Conservation (phyloP, 2,113 vertebrate species). For the Pterophyllum scalare region DNA sequence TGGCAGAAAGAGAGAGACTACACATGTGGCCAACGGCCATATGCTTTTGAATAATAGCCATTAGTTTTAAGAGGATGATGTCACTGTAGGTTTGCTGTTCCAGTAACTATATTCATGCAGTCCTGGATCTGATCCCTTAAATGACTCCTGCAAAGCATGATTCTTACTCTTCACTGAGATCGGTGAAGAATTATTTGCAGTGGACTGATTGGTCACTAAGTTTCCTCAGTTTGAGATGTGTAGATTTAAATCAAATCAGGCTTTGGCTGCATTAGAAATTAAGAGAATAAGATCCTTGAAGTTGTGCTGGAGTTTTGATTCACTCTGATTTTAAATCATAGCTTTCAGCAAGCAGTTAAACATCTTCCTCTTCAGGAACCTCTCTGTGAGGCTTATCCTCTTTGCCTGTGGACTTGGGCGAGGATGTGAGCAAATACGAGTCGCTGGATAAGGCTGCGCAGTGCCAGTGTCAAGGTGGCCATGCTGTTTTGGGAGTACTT, state of each 20-base stretch:
- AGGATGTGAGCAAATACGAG: slow-evolving; percentile 10
- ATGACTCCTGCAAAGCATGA: slow-evolving; percentile 49
- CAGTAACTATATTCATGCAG: slow-evolving; percentile 74
- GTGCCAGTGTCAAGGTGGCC: slow-evolving; percentile 47
- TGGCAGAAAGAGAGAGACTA: slow-evolving; percentile 17
- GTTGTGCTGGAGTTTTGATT: slow-evolving; percentile 29
- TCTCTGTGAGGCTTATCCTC: slow-evolving; percentile 25
- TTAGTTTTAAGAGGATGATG: slow-evolving; percentile 78
- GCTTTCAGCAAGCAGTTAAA: slow-evolving; percentile 53
- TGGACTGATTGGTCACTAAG: not conserved
- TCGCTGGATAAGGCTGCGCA: slow-evolving; percentile 1
- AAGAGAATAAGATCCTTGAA: not conserved
- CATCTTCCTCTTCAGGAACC: slow-evolving; percentile 37
- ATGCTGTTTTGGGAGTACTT: slow-evolving; percentile 50
- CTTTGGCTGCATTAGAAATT: slow-evolving; percentile 4
- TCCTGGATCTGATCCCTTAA: slow-evolving; percentile 62
- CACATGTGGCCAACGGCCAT: slow-evolving; percentile 65
- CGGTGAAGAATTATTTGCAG: slow-evolving; percentile 39
- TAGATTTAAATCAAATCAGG: not conserved
- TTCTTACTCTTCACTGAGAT: slow-evolving; percentile 13
- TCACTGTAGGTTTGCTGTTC: slow-evolving; percentile 68
- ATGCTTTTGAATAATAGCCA: slow-evolving; percentile 75
- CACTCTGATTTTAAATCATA: slow-evolving; percentile 5
- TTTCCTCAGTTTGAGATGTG: not conserved
- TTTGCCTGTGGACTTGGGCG: slow-evolving; percentile 15